A percentile compares a stretch with the other conserved stretches of the same genome.
These are phyloP conservation scores for Monopis laevigella DNA, from an alignment of 2,888 invertebrate species.

Conservation along the genomic window DNA sequence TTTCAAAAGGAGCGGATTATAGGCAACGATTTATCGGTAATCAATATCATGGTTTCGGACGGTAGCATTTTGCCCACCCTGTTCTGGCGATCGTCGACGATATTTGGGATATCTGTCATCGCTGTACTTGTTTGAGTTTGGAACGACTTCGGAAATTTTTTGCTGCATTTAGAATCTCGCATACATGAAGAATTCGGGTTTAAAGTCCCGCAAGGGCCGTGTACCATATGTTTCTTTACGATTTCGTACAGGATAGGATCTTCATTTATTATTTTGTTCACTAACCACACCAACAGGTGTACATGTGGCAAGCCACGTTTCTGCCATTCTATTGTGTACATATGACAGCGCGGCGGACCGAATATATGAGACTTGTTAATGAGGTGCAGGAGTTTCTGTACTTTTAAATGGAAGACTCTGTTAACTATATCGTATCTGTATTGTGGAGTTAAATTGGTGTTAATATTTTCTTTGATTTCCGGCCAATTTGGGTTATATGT, in stretches of 20 bases:
- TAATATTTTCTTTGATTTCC: no score
- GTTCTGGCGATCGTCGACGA: conserved; percentile 21
- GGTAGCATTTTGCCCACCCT: conserved; percentile 22
- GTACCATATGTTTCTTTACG: conserved; percentile 21
- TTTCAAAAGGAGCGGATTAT: conserved; percentile 19
- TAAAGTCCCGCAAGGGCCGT: conserved; percentile 23
- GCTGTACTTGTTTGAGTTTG: conserved; percentile 22
- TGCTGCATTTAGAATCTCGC: conserved; percentile 21
- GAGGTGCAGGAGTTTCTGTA: conserved; percentile 12
- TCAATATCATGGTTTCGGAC: conserved; percentile 15
- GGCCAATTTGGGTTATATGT: conserved; percentile 23
- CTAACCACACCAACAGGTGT: conserved; percentile 21
- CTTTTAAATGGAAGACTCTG: conserved; percentile 20
- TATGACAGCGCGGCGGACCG: conserved; percentile 16
- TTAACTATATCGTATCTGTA: conserved; percentile 20
- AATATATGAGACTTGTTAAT: conserved; percentile 14
- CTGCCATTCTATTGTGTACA: neutral
- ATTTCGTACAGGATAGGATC: conserved; percentile 21
- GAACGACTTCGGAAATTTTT: conserved; percentile 23
- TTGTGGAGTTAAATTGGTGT: no score
- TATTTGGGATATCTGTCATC: conserved; percentile 27
- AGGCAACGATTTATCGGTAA: conserved; percentile 22
- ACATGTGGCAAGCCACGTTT: conserved; percentile 13
- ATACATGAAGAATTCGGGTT: conserved; percentile 22
- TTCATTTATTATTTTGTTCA: conserved; percentile 20